Evolutionary conservation across 2,113 vertebrate genomes (phyloP).

Genomic region (Daboia siamensis): DNA sequence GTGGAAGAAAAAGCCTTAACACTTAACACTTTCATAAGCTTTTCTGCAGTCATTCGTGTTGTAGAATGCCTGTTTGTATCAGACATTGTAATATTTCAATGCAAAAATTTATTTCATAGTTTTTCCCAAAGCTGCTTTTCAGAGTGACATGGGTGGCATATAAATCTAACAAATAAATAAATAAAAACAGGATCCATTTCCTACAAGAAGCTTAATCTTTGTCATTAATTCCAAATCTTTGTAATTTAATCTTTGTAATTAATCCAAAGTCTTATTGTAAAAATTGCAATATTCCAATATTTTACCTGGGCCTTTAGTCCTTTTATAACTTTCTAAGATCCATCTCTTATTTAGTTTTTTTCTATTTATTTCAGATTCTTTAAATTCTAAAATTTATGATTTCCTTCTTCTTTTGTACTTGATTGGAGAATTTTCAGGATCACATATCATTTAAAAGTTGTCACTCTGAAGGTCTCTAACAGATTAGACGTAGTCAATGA

Average conservation of each 20-base stretch:
- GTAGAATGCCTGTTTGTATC: background rate
- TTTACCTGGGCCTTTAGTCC: background rate
- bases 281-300: background rate
- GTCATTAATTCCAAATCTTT: background rate
- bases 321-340: background rate
- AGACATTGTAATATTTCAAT: background rate
- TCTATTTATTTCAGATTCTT: background rate
- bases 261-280: background rate
- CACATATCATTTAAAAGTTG: background rate
- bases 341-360: background rate
- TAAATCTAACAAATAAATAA: background rate
- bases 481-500: background rate
- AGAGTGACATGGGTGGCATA: background rate
- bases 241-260: too few species aligned
- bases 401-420: background rate
- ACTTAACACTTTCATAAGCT: background rate
- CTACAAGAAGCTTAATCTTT: background rate
- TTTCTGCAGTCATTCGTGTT: background rate
- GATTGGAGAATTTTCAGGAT: background rate
- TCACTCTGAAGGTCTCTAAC: background rate
- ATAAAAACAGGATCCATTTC: background rate
- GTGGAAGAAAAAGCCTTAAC: background rate
- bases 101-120: background rate
- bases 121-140: background rate
- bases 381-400: background rate